A percentile compares a stretch with the other conserved stretches of the same genome.
These are phyloP conservation scores for Coregonus ussuriensis DNA, from an alignment of 2,797 vertebrate species.

Conservation along the genomic window DNA sequence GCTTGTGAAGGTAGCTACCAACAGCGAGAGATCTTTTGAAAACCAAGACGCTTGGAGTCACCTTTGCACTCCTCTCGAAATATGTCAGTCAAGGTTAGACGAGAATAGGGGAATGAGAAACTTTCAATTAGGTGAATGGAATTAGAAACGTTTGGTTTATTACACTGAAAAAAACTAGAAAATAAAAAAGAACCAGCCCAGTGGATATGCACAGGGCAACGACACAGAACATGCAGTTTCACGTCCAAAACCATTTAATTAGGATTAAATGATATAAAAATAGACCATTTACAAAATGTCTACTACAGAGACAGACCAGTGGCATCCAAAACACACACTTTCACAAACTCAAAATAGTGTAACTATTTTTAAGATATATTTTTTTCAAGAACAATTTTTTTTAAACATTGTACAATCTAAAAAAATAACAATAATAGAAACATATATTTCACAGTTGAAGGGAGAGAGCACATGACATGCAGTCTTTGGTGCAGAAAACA, in stretches of 20 bases:
- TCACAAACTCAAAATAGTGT: constrained; percentile 53
- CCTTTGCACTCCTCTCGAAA: constrained; percentile 32
- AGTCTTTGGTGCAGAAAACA: constrained; percentile 54
- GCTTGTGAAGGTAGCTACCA: constrained; percentile 44
- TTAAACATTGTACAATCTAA: constrained; percentile 19
- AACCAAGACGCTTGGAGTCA: constrained; percentile 46
- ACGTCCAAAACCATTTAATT: constrained; percentile 56
- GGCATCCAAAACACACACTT: constrained; percentile 37
- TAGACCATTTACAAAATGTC: constrained; percentile 74
- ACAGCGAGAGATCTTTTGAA: constrained; percentile 45
- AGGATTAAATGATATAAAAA: constrained; percentile 74
- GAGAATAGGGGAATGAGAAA: constrained; percentile 30
- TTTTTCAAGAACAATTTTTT: constrained; percentile 32
- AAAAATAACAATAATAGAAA: constrained; percentile 26
- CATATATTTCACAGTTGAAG: constrained; percentile 77
- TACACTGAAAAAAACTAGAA: constrained; percentile 60
- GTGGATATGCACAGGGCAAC: constrained; percentile 42
- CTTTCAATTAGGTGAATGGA: constrained; percentile 41
- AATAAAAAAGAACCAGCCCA: constrained; percentile 41
- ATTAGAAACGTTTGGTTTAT: constrained; percentile 67
- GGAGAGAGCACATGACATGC: constrained; percentile 19
- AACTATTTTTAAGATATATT: constrained; percentile 46
- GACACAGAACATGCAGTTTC: constrained; percentile 54
- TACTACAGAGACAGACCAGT: constrained; percentile 64
- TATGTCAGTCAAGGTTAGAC: not conserved